Base-by-base conservation (phyloP, 2,113 vertebrate species). In the Mormoops blainvillei region DNA sequence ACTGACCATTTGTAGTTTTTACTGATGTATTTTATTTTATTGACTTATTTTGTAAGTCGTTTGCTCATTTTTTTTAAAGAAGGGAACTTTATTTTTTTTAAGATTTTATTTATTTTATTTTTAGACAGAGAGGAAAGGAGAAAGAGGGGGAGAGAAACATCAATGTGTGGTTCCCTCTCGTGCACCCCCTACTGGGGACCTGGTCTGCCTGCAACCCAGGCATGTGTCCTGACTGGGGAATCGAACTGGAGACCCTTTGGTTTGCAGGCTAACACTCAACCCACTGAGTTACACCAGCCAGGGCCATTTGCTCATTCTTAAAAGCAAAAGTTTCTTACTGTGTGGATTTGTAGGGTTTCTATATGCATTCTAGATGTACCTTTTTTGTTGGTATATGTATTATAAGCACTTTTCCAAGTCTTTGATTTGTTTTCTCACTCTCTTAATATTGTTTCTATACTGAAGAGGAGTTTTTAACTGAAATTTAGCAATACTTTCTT, bases 401-500 rank as follows among this genome's bases (percentile, higher is more conserved):
- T 52, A 43, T 56, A 82, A 68, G 52, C 61, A 70, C 11, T 83
- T 81, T 45, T 36, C 61, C 45, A n/a, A 48, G 87, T 50, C n/a
- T 56, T 61, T 38, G 61, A 28, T 58, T 96, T 70, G 31, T 14
- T 33, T 94, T 73, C 83, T 56, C 24, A 43, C 50, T 81, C n/a
- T 38, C 54, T 91, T 43, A 36, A 45, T 73, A 48, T 24, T 48
- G 9, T 77, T 76, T 94, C 93, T 85, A 65, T 52, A 52, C 45
- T 78, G 48, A 95, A 82, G 52, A 95, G 3, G 36, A 84, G 5
- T 65, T 93, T 77, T 84, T 85, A 26, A 76, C 91, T 91, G 61
- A 86, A 89, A 92, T 91, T 82, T 41, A 61, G 84, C 14, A 6
- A 61, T 56, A n/a, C 63, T 90, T 74, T 96, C 38, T 91, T 90